A percentile compares a stretch with the other conserved stretches of the same genome.
Evolutionary conservation across 2,888 invertebrate species (phyloP).

Genomic region (Rhingia campestris): DNA sequence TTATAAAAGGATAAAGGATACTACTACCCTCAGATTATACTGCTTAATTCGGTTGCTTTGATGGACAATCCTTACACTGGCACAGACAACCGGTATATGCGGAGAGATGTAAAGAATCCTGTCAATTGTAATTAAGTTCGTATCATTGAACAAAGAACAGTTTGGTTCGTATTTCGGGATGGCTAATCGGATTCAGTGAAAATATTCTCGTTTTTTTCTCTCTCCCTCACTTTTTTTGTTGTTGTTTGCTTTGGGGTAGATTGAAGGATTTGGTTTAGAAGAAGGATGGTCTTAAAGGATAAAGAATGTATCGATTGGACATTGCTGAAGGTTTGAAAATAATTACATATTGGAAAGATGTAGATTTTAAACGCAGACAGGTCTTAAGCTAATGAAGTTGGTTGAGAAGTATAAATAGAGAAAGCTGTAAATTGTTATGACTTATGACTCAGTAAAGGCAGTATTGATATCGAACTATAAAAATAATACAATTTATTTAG

Average conservation of each 20-base stretch:
- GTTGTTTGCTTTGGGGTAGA: background rate
- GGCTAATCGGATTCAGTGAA: conserved; percentile 55
- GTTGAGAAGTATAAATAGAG: too few relatives aligned
- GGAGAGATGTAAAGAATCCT: conserved; percentile 35
- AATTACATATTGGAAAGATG: conserved; percentile 35
- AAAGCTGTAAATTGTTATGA: too few relatives aligned
- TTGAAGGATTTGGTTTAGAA: background rate
- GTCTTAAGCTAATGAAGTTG: background rate
- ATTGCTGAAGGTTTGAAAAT: conserved; percentile 24
- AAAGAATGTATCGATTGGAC: conserved; percentile 44
- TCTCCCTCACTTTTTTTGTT: background rate
- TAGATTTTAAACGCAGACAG: conserved; percentile 4
- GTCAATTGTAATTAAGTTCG: conserved; percentile 65
- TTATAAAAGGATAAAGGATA: conserved; percentile 31
- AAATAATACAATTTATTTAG: too few relatives aligned
- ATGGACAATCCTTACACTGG: conserved; percentile 20
- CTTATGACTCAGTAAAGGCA: too few relatives aligned
- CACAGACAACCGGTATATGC: conserved; percentile 15
- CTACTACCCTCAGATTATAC: conserved; percentile 1
- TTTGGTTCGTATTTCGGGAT: conserved; percentile 37
- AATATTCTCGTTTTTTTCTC: conserved; percentile 16
- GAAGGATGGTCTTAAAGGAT: conserved; percentile 29
- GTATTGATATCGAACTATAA: too few relatives aligned
- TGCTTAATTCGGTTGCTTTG: conserved; percentile 35
- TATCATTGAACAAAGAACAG: conserved; percentile 53